Evolutionary conservation across 2,888 invertebrate genomes (phyloP), one percentile per base, ranked within the genome.

Genomic region (Glyphotaelius pellucidus): DNA sequence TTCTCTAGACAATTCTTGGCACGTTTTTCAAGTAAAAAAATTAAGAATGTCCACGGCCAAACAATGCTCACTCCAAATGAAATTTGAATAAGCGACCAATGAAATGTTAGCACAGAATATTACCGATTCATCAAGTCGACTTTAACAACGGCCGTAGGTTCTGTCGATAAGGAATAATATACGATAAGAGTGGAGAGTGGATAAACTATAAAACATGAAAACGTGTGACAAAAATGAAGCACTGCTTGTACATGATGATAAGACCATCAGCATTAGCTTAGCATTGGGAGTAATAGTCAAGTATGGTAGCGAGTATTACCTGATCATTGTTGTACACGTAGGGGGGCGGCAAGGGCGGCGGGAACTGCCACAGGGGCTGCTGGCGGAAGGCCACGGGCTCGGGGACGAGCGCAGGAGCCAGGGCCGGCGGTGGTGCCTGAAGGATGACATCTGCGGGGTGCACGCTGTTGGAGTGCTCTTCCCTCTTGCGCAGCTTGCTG

Each of bases 401-500:
- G 15, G 94, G 94, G 91, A 94, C 94, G 94, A 94, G 95, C 93
- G 94, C 93, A 93, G 97, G 96, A 94, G 97, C 96, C 25, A 94
- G 94, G 92, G 94, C 94, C 94, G 94, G 95, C 93, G 95, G 95
- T 94, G 95, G 95, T 94, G 97, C 97, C 94, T 96, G 96, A 93
- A 97, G 96, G 83, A 96, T 96, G 93, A 97, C 97, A 94, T 97
- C 97, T 94, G 97, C 97, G 92, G 97, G 97, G 94, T 97, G 97
- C 94, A 97, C 97, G 94, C 97, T 96, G 94, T 97, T 97, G 94
- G 97, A 97, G 95, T 97, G 97, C 95, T 98, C 98, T 95, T 98
- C 98, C 94, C 98, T 97, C 96, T 98, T 98, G 95, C 98, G 97
- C 96, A 98, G 97, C 96, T 98, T 98, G 96, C 98, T 98, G 97